Evolutionary conservation across 2,113 vertebrate genomes (phyloP), one percentile per base, ranked within the genome.

Genomic region (Clarias batrachus): DNA sequence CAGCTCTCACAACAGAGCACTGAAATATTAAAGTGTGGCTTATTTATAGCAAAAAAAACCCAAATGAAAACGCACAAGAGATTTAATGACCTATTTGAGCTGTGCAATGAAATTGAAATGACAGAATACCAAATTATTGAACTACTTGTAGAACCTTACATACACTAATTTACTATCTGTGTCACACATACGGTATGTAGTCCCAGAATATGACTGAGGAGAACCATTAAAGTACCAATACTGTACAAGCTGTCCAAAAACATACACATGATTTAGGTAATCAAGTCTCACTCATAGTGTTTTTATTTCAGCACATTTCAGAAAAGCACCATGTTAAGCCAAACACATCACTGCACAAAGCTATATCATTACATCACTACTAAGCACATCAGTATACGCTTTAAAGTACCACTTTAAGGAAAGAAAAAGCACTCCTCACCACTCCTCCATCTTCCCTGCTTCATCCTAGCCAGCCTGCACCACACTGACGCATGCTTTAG

Each of bases 51-150:
- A 68, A 82, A 70, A 70, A 76, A 81, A 37, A 37, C 33, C 2
- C 70, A 25, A 78, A 80, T 37, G n/a, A 41, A 80, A 82, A 74
- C 25, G 27, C 77, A 57, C 25, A 57, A 11, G 78, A 86, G 83
- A 52, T 59, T 74, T 77, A 81, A 56, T 90, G 70, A 85, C 85
- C 85, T 81, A 88, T 81, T 85, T 88, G 78, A 33, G 70, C 27
- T 16, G 23, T 60, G 66, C 62, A 81, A 17, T 88, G n/a, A 17
- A 70, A 25, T 52, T 86, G 57, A 79, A 84, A 73, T 74, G 54
- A 73, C 52, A 60, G 66, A 5, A 54, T 27, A 2, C 11, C 11
- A 0, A 5, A 8, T 59, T 25, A 33, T 14, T n/a, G 25, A 56
- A 56, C 52, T 30, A 27, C 76, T n/a, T 82, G 70, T 80, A 57